Base-by-base conservation (phyloP, 2,113 vertebrate species). In the Psittacara wagleri region DNA sequence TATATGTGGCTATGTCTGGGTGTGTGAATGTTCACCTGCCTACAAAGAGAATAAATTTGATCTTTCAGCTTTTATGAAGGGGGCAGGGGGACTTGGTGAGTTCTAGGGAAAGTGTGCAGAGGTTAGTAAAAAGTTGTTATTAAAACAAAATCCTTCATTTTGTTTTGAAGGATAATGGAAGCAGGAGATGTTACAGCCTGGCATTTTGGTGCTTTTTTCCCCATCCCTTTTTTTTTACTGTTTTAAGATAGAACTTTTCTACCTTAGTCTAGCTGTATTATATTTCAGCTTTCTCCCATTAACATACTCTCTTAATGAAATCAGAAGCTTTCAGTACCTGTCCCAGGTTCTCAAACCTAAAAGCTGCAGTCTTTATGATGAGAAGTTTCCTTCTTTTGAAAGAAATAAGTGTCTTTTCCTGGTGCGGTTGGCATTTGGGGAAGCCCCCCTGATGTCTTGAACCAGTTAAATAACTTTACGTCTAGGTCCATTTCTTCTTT, bases 1-100 rank as follows among this genome's bases (percentile, higher is more conserved):
- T 98, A 97, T 92, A 98, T 98, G 95, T 90, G 79, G 96, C 96
- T 92, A 17, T 57, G 93, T 96, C 97, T 97, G 96, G 96, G 97
- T 94, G 80, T 83, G 82, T 84, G 97, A 94, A 85, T 97, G 95
- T 95, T 98, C 98, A 97, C 97, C 96, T 95, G 83, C 88, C 97
- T 98, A 98, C 98, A 98, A 98, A 98, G 98, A 97, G 98, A 98
- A 98, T 98, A 97, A 96, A 97, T 98, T 94, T 97, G 96, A 97
- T 97, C 97, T 97, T 97, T 97, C 96, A 95, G 64, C 97, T 97
- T 97, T 87, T 96, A 91, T 82, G 82, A 81, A 95, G 96, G 86
- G 93, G 88, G 92, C 86, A 95, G 84, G 90, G 94, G 96, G 91
- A 95, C 96, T 95, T 57, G 61, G 92, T 91, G 86, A 92, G 96